Base-by-base conservation (phyloP, 2,113 vertebrate species). In the Fukomys damarensis region DNA sequence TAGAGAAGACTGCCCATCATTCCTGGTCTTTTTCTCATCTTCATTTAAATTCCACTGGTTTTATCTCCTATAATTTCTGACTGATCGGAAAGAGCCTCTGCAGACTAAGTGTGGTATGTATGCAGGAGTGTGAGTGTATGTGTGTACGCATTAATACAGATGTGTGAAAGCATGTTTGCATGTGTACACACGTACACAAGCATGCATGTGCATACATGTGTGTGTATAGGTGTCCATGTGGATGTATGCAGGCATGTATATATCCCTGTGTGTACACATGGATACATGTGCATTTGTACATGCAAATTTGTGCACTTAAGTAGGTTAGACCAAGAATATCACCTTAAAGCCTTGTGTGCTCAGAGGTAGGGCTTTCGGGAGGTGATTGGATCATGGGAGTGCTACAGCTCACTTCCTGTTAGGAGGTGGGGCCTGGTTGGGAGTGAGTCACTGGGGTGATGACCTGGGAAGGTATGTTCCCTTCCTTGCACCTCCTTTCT, bases 11-110 rank as follows among this genome's bases (percentile, higher is more conserved):
- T 96, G 92, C 63, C 85, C 81, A 86, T 93, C 83, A 92, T 95
- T 86, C 77, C 93, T 56, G n/a, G 13, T 54, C 79, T 97, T 89
- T 83, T 76, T 46, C 49, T 95, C 93, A 72, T 68, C 43, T 96
- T 97, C 82, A 80, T 97, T 98, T 91, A 88, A 95, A 94, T 96
- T 95, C 94, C 24, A 32, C 93, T 63, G 12, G 61, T 84, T 97
- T 96, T 92, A 46, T 90, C 91, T 94, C 66, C 70, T 95, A 56
- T 96, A 97, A 97, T 96, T 94, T 96, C 92, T 89, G 70, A 89
- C 61, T 95, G 83, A 95, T 77, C 66, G 84, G 35, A 59, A 95
- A 61, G 52, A 91, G 77, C 35, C 52, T 66, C 82, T 95, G 86
- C 35, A 82, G 91, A 59, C 43, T 19, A 54, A 82, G 49, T 28